A percentile compares a stretch with the other conserved stretches of the same genome.
Evolutionary conservation across 2,888 invertebrate species (phyloP).

Genomic region (Teinopalpus imperialis): DNA sequence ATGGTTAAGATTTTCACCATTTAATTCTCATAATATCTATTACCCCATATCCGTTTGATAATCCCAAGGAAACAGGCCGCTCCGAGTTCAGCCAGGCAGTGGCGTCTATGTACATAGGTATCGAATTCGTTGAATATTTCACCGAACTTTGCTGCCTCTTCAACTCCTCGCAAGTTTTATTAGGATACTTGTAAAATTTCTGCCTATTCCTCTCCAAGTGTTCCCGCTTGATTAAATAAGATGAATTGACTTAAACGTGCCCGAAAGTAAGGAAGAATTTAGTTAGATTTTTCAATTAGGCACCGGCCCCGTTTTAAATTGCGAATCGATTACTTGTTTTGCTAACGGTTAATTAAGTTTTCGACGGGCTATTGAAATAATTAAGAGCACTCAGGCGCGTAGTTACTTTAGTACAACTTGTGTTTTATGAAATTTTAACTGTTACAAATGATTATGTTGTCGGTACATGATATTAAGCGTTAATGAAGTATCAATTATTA

Average conservation of each 20-base stretch:
- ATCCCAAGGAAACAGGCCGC: neutral
- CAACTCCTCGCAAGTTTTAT: conserved; percentile 74
- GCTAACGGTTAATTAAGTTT: conserved; percentile 38
- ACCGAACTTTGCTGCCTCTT: conserved; percentile 55
- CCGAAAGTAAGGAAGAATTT: conserved; percentile 40
- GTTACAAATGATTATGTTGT: too few species aligned
- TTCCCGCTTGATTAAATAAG: conserved; percentile 77
- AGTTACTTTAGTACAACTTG: conserved; percentile 19
- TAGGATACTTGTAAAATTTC: conserved; percentile 81
- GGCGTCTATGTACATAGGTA: conserved; percentile 43
- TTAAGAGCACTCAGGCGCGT: conserved; percentile 32
- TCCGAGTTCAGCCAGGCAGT: conserved; percentile 11
- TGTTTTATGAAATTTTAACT: conserved; percentile 15
- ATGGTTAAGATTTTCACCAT: too few species aligned
- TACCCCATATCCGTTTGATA: too few species aligned
- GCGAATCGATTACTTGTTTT: conserved; percentile 40
- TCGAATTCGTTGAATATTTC: conserved; percentile 69
- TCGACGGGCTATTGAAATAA: conserved; percentile 38
- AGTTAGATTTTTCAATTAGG: conserved; percentile 46
- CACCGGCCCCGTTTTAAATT: conserved; percentile 33
- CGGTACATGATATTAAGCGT: too few species aligned
- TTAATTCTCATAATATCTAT: too few species aligned
- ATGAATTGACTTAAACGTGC: conserved; percentile 71
- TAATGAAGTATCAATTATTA: too few species aligned
- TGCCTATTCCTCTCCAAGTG: conserved; percentile 68